Base-by-base conservation (phyloP, 2,797 vertebrate genomes). In the Tapera naevia region DNA sequence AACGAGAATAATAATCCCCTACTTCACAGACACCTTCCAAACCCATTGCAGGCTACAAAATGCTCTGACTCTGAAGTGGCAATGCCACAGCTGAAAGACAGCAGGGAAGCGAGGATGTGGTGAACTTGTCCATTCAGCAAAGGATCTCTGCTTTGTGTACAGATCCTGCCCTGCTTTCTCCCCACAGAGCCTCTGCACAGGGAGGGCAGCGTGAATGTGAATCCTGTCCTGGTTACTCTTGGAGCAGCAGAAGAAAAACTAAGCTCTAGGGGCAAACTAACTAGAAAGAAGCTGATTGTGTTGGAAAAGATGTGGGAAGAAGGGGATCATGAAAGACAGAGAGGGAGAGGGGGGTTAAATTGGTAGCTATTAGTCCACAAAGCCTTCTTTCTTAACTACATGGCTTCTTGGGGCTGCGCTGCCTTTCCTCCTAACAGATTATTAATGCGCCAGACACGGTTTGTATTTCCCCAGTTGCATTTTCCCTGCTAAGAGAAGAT, bases 391-490 rank as follows among this genome's bases (percentile, higher is more conserved):
- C 54, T 61, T 54, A 70, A 28, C 78, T 35, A 2, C 46, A 39
- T 37, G 57, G 51, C 51, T 91, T 54, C 58, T 80, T 56, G 27
- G 53, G 32, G 18, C 60, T 72, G 11, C 65, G 46, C 81, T 71
- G 43, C 62, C 11, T 13, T 78, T 80, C 66, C 78, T 92, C 35
- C 67, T 74, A 58, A 48, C n/a, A 87, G 82, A 69, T 75, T 75
- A 89, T 94, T 94, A 92, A 94, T 80, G 94, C 78, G 37, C 54
- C 43, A 70, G 73, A 15, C 66, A 61, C 5, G 16, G 37, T 85
- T 64, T 58, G 22, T 54, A 46, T 85, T 88, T 91, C 76, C 74
- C 75, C 70, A 37, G 61, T 67, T 91, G 41, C 50, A 17, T 73
- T 95, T 91, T 90, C 69, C 78, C 82, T 64, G 58, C 82, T 83